Evolutionary conservation across 2,797 vertebrate species (phyloP), one percentile per base, ranked within the genome.

Genomic region (Octomys mimax): DNA sequence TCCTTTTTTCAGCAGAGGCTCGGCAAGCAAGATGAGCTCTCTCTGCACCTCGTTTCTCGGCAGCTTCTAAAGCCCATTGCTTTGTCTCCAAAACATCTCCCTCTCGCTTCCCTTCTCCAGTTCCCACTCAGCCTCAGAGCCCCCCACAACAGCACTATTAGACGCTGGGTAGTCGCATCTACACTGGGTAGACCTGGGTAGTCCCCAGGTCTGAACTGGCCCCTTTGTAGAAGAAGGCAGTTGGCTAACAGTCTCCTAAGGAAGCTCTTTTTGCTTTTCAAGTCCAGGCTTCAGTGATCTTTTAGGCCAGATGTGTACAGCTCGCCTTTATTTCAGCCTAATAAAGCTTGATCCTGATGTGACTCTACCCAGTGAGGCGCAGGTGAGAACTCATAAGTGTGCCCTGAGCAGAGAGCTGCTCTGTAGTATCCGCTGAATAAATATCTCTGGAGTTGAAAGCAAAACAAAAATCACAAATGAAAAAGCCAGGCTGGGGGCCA

Each of bases 221-320:
- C 39, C 28, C 46, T 77, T 89, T 61, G 21, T 33, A 89, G 91
- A 82, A 68, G n/a, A 39, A 62, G 73, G 57, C 26, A 14, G 33
- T 77, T 16, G 75, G 13, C 80, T 79, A 33, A 86, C 49, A 49
- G 24, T 39, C 54, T 91, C 49, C 33, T 18, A 39, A 66, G 61
- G 66, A 66, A 52, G 73, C 71, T 49, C 22, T 64, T 92, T 95
- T 81, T 77, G 24, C 61, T 92, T 84, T 85, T 59, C 54, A 91
- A 92, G 42, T 46, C 71, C 87, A 68, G 64, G 33, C 71, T 91
- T 82, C 39, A 22, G 87, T 57, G 64, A 81, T 62, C 16, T 94
- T 96, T 95, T 75, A 70, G 42, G 78, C 46, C 33, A 28, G 22
- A 3, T 36, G 54, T 21, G 22, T 79, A 59, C 21, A 70, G 46